phyloP scores from a whole-genome alignment of 1,140 invertebrate species.

The Eriosoma lanigerum region DNA sequence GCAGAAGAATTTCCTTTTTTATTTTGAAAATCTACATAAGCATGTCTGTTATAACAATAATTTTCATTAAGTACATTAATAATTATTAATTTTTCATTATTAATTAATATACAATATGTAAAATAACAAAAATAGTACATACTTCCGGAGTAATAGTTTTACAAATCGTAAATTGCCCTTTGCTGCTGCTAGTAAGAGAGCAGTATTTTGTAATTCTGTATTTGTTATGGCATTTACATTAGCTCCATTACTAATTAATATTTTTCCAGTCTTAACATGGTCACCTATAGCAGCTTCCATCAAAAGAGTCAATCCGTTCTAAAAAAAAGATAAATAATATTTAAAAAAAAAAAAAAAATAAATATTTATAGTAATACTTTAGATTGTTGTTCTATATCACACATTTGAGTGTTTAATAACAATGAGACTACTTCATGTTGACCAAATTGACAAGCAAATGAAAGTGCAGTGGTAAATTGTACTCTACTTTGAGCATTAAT shows the following conservation, averaged over 20 bases:
- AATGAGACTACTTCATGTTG: constrained; percentile 96
- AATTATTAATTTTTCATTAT: too few relatives aligned
- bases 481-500: constrained; percentile 99
- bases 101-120: too few relatives aligned
- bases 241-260: constrained; percentile 92
- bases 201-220: constrained; percentile 95
- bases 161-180: constrained; percentile 98
- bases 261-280: constrained; percentile 95
- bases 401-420: constrained; percentile 89
- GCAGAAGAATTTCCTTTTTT: constrained; percentile 99
- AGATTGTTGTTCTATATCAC: constrained; percentile 96
- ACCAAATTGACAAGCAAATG: constrained; percentile 98
- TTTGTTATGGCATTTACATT: constrained; percentile 99
- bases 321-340: constrained; percentile 41
- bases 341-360: not conserved
- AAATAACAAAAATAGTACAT: constrained; percentile 24
- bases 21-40: constrained; percentile 95
- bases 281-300: constrained; percentile 99
- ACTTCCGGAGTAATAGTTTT: constrained; percentile 71
- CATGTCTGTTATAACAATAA: constrained; percentile 63
- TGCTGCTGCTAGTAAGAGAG: constrained; percentile 97
- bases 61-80: not conserved
- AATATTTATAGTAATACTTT: constrained; percentile 67
- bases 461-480: constrained; percentile 97
- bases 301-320: constrained; percentile 94